Percentiles rank a stretch among this genome's conserved stretches.
These are phyloP conservation scores for Melanerpes formicivorus DNA, from an alignment of 2,113 vertebrate genomes.

Conservation along the genomic window DNA sequence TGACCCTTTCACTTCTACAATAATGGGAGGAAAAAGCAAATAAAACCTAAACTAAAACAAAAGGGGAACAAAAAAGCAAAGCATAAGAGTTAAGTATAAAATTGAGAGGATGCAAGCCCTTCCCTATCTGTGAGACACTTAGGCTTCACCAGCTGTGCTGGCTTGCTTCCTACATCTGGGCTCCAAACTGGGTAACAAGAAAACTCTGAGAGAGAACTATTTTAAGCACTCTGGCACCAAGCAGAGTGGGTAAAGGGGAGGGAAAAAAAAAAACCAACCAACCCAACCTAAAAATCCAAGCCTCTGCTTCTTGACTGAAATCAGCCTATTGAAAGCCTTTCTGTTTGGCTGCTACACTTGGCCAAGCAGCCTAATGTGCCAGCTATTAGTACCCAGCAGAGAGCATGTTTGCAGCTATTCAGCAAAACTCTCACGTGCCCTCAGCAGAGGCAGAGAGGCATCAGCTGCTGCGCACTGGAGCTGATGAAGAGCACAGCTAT, in stretches of 20 bases:
- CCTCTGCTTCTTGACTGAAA: constrained; percentile 66
- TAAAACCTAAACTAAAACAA: not conserved
- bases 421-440: constrained; percentile 47
- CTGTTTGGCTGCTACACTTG: constrained; percentile 66
- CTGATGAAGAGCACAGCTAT: constrained; percentile 54
- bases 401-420: constrained; percentile 57
- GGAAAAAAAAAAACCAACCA: not conserved
- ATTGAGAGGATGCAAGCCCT: constrained; percentile 43
- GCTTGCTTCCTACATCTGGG: constrained; percentile 72
- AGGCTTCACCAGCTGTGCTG: constrained; percentile 73
- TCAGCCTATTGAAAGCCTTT: constrained; percentile 67
- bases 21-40: not conserved
- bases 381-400: constrained; percentile 66
- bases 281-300: not conserved
- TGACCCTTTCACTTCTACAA: not conserved
- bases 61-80: not conserved
- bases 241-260: constrained; percentile 23
- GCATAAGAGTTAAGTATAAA: not conserved
- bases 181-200: constrained; percentile 65
- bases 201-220: constrained; percentile 72
- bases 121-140: constrained; percentile 57
- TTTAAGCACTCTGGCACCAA: constrained; percentile 74
- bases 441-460: constrained; percentile 27
- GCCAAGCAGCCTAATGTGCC: constrained; percentile 63
- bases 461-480: constrained; percentile 31